Percentiles rank a stretch among this genome's conserved stretches.
Evolutionary conservation across 2,888 invertebrate genomes (phyloP).

Genomic region (Tinea trinotella): DNA sequence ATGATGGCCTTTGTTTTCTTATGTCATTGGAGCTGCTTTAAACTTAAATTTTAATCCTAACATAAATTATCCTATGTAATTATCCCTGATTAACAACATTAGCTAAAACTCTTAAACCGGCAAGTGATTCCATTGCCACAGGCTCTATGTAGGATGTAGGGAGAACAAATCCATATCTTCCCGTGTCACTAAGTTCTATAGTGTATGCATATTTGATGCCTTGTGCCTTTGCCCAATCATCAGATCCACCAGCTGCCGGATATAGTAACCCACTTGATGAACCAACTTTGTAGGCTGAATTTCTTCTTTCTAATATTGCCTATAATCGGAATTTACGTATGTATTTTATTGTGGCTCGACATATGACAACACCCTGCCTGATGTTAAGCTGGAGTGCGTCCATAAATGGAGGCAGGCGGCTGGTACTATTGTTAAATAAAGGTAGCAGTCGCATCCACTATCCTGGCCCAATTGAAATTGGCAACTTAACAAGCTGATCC

Average conservation of each 20-base stretch:
- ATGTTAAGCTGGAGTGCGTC: too few species aligned
- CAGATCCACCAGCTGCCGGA: constrained; percentile 86
- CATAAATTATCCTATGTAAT: too few species aligned
- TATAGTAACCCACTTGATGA: constrained; percentile 84
- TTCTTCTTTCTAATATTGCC: constrained; percentile 74
- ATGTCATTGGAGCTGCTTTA: too few species aligned
- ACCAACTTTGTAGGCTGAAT: constrained; percentile 80
- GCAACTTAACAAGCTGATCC: too few species aligned
- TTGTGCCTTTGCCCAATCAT: constrained; percentile 92
- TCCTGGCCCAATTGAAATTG: too few species aligned
- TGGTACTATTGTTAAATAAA: too few species aligned
- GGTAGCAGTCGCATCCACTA: too few species aligned
- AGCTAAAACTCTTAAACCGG: constrained; percentile 77
- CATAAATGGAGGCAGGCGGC: too few species aligned
- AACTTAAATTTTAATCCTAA: too few species aligned
- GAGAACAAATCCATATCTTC: constrained; percentile 88
- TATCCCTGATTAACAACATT: constrained; percentile 17
- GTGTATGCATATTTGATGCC: constrained; percentile 92
- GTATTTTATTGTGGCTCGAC: too few species aligned
- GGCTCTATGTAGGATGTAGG: constrained; percentile 83
- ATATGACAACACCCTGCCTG: too few species aligned
- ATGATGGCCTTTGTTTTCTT: too few species aligned
- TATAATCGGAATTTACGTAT: constrained; percentile 45
- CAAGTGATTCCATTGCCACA: constrained; percentile 82
- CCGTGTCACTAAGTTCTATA: constrained; percentile 89